phyloP scores from a whole-genome alignment of 2,113 vertebrate species.

The Podiceps cristatus region DNA sequence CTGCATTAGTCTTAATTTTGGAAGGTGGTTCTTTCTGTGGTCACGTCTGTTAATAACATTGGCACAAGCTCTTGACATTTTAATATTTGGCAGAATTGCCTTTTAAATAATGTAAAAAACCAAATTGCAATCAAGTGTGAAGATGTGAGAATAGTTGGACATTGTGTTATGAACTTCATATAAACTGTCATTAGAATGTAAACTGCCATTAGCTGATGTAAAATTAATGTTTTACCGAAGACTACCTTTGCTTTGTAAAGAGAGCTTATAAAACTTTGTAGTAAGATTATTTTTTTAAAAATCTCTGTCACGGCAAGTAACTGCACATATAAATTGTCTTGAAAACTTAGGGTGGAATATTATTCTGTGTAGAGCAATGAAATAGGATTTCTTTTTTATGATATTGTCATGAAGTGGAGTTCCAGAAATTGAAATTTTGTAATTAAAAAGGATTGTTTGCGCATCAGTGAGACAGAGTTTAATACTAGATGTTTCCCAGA shows the following conservation, averaged over 20 bases:
- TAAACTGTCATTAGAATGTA: background rate
- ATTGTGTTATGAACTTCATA: background rate
- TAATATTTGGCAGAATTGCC: background rate
- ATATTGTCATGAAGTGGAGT: background rate
- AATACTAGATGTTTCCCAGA: background rate
- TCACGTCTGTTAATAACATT: background rate
- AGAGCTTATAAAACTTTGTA: background rate
- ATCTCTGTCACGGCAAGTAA: background rate
- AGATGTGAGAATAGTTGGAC: background rate
- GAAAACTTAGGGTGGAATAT: background rate
- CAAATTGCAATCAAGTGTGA: background rate
- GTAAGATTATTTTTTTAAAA: fast-evolving
- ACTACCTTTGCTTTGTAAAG: background rate
- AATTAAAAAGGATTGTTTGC: background rate
- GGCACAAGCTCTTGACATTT: background rate
- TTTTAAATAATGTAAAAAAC: background rate
- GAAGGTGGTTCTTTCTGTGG: background rate
- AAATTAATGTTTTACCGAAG: background rate
- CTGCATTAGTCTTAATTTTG: background rate
- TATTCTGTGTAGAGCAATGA: background rate
- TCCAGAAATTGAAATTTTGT: background rate
- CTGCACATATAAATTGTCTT: background rate
- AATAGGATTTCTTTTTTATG: background rate
- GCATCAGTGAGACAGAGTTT: background rate
- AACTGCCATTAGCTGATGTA: background rate